Conservation (phyloP, 1,140 invertebrate species). For the Zeugodacus cucurbitae region DNA sequence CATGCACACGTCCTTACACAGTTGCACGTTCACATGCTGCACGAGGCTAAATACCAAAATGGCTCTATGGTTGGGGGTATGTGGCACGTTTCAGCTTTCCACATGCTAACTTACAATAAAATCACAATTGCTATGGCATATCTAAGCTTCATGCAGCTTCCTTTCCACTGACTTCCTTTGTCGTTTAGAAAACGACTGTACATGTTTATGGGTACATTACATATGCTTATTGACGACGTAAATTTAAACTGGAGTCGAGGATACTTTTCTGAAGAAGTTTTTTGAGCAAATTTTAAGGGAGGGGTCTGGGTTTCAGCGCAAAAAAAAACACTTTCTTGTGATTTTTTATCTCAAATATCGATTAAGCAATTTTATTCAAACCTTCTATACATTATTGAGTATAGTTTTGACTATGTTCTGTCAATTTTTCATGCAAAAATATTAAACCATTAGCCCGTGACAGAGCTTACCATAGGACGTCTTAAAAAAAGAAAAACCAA, state of each 20-base stretch:
- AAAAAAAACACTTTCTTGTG: too few species aligned
- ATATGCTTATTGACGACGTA: too few species aligned
- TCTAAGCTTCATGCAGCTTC: not conserved
- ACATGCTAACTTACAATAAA: slow-evolving; percentile 11
- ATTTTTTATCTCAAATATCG: too few species aligned
- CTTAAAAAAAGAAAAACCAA: too few species aligned
- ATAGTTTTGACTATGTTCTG: too few species aligned
- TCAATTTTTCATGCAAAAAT: too few species aligned
- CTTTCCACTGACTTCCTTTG: not conserved
- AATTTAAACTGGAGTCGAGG: not conserved
- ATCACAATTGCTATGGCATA: not conserved
- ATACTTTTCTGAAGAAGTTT: not conserved
- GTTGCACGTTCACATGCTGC: not conserved
- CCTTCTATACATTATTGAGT: too few species aligned
- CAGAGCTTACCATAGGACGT: too few species aligned
- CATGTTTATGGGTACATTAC: not conserved
- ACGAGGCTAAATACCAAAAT: not conserved
- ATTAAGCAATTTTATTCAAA: too few species aligned
- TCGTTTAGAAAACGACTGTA: not conserved
- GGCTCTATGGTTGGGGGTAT: not conserved
- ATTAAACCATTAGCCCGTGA: too few species aligned
- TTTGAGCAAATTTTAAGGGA: too few species aligned
- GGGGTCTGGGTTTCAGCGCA: too few species aligned
- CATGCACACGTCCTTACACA: not conserved
- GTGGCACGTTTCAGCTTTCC: not conserved